Evolutionary conservation across 2,113 vertebrate species (phyloP), one percentile per base, ranked within the genome.

Genomic region (Megaceryle torquata): DNA sequence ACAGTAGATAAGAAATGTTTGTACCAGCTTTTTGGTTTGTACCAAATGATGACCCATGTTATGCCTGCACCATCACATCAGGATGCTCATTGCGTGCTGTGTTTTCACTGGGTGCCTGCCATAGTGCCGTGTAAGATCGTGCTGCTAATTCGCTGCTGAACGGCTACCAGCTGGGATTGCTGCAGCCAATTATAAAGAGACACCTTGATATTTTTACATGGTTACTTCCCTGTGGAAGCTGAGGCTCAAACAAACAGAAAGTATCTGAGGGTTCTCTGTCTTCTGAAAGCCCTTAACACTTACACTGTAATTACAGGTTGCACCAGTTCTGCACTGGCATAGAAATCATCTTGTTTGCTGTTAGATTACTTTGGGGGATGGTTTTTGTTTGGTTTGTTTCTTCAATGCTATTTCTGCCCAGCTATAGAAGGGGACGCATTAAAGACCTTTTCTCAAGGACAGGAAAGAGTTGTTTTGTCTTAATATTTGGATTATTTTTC

Each of bases 341-440:
- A 51, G 61, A 85, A 89, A 85, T 85, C 14, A 46, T 77, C 50
- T 79, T 89, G 59, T 91, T 96, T 91, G 67, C 75, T 69, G 41
- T 88, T 74, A 35, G 83, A 60, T 93, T 95, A 69, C 54, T 88
- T 88, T 77, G 67, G 39, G 61, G 70, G 56, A 44, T 86, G 61
- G 9, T 29, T 80, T 91, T 74, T 80, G 31, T 89, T 86, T 72
- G 43, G 19, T 82, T 71, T 86, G 10, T 82, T 85, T 28, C 26
- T 41, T 57, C 20, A 81, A 87, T 57, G 37, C 17, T 14, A 64
- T 87, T 92, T 89, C 64, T 91, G 29, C 15, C 25, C 29, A 70
- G 41, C 25, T 88, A 26, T 8, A 69, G 11, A 2, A 53, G 11
- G 11, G 33, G 15, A 79, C 41, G 33, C 10, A 11, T 24, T 82